These are phyloP conservation scores for Chironomus tepperi DNA, from an alignment of 1,140 invertebrate species.

Conservation along the genomic window DNA sequence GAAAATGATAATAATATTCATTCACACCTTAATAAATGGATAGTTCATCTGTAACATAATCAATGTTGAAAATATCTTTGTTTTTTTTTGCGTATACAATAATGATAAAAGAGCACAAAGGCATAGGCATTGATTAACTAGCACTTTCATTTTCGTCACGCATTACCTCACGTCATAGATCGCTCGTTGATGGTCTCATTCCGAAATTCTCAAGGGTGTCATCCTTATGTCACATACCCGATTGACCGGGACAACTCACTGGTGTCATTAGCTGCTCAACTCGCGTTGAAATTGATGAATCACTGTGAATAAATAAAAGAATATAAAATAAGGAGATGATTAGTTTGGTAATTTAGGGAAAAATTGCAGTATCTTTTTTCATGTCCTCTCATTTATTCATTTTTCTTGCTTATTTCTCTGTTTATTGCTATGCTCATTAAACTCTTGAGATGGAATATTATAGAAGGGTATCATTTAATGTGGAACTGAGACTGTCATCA, in stretches of 20 bases:
- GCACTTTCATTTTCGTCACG: background rate
- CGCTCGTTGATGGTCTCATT: slow-evolving; percentile 15
- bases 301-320: slow-evolving; percentile 14
- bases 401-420: background rate
- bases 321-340: background rate
- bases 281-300: slow-evolving; percentile 23
- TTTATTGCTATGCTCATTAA: background rate
- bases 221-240: slow-evolving; percentile 20
- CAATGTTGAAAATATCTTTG: too few species aligned
- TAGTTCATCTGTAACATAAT: too few species aligned
- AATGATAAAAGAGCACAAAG: background rate
- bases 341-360: background rate
- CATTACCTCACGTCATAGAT: slow-evolving; percentile 1
- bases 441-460: background rate
- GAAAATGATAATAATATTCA: too few species aligned
- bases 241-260: background rate
- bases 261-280: slow-evolving; percentile 2
- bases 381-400: background rate
- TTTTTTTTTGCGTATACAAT: background rate
- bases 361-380: background rate
- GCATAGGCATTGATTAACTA: slow-evolving; percentile 6
- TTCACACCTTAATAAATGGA: too few species aligned
- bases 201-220: slow-evolving; percentile 19
- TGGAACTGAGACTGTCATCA: slow-evolving; percentile 11
- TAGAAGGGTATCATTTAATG: background rate